These are phyloP conservation scores for Semaprochilodus insignis DNA, from an alignment of 2,797 vertebrate species.

Conservation along the genomic window DNA sequence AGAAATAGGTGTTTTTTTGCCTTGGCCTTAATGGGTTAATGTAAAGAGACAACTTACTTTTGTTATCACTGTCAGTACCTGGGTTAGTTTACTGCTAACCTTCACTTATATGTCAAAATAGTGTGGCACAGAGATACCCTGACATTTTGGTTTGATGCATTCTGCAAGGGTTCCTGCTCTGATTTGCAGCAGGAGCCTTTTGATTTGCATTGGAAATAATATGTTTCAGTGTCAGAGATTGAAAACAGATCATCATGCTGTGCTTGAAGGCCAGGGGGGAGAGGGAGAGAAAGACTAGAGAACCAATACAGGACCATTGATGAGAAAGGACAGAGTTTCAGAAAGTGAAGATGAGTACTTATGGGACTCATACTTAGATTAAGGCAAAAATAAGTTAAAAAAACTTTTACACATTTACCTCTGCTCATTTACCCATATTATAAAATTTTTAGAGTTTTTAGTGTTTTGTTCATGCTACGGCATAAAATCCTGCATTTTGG, in stretches of 20 bases:
- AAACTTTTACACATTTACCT: not conserved
- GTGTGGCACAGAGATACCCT: not conserved
- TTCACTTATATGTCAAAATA: not conserved
- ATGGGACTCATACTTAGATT: too few species aligned
- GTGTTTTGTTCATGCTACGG: too few species aligned
- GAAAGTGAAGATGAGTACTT: not conserved
- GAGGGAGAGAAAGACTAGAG: not conserved
- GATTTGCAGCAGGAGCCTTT: conserved; percentile 4
- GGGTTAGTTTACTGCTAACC: too few species aligned
- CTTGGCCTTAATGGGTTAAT: too few species aligned
- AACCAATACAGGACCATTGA: not conserved
- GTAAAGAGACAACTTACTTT: too few species aligned
- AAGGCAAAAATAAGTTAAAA: not conserved
- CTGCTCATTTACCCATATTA: too few species aligned
- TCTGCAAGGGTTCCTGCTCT: not conserved
- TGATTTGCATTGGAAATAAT: conserved; percentile 18
- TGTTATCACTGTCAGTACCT: too few species aligned
- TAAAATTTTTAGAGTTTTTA: too few species aligned
- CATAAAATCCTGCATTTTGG: too few species aligned
- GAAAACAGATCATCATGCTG: conserved; percentile 3
- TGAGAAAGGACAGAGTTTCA: not conserved
- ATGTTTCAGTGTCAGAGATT: not conserved
- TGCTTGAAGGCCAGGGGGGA: not conserved
- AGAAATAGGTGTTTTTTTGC: not conserved
- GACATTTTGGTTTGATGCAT: not conserved